Evolutionary conservation across 2,888 invertebrate species (phyloP), one percentile per base, ranked within the genome.

Genomic region (Plutella xylostella): DNA sequence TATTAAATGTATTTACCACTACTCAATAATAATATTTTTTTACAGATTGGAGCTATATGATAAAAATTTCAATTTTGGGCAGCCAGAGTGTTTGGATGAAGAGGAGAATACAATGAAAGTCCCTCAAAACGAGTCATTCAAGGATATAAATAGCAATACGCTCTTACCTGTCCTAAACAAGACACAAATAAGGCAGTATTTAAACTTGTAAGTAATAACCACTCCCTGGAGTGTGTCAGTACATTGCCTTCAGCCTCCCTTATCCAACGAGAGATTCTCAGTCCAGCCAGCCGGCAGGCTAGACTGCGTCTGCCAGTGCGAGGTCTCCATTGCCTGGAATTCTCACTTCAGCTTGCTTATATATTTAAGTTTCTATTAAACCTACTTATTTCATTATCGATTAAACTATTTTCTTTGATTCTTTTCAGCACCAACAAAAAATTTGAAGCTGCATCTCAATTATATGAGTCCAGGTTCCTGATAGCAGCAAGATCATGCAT

Each of bases 391-490:
- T 28, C 22, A 6, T 22, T 22, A 22, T 9, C 9, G 22, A 22
- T 22, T 6, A 22, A 22, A 5, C 6, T 22, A 22, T 6, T 22
- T 5, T 9, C 22, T 6, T 9, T 9, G 5, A 5, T 22, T 22
- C 9, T 22, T 22, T 9, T 6, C 3, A n/a, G 21, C 28, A 37
- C 42, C 20, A n/a, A 12, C 15, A 43, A 43, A 43, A 43, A 43
- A 35, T 17, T 43, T n/a, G 25, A 43, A 43, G 25, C 43, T 33
- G 44, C 31, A 30, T 17, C 34, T 30, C 22, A 38, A 19, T 30
- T 44, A 28, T 44, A 44, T 30, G 43, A 44, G 38, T 44, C 31
- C 17, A 25, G 30, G 30, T 22, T 22, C 31, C 19, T 44, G 38
- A 9, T 39, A 38, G 37, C 31, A 19, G 30, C 25, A 9, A 20